Conservation (phyloP, 2,888 invertebrate species). For the Conomelus anceps region DNA sequence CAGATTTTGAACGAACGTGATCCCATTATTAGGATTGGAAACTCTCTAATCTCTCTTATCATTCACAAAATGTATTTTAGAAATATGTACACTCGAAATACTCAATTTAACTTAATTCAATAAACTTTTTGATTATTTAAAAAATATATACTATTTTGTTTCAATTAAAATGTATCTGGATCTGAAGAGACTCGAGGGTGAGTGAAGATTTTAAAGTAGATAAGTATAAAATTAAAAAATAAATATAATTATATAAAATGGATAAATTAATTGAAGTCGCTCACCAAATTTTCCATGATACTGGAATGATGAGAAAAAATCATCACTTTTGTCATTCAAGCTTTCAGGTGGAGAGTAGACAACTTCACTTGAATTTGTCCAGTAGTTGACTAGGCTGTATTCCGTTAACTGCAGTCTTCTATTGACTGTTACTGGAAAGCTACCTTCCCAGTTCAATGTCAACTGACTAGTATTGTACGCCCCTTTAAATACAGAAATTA, state of each 20-base stretch:
- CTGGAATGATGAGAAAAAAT: slow-evolving; percentile 19
- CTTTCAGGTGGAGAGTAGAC: slow-evolving; percentile 37
- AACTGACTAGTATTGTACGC: slow-evolving; percentile 73
- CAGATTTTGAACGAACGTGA: no score
- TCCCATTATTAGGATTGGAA: no score
- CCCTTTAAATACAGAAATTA: slow-evolving; percentile 51
- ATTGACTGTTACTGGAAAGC: slow-evolving; percentile 66
- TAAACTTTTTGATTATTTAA: no score
- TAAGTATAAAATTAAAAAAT: not conserved
- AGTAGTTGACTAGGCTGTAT: slow-evolving; percentile 62
- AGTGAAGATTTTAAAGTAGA: no score
- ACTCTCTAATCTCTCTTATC: no score
- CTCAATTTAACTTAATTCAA: no score
- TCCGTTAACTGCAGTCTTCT: slow-evolving; percentile 73
- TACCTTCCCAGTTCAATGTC: slow-evolving; percentile 66
- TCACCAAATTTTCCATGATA: slow-evolving; percentile 63
- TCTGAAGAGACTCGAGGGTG: no score
- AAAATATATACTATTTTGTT: no score
- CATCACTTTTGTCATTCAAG: slow-evolving; percentile 21
- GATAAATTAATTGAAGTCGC: slow-evolving; percentile 31
- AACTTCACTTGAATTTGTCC: slow-evolving; percentile 65
- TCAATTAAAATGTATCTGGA: no score
- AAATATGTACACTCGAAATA: no score
- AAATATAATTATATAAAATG: not conserved
- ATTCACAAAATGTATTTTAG: no score